Percentiles rank a stretch among this genome's conserved stretches.
Evolutionary conservation across 2,113 vertebrate genomes (phyloP).

Genomic region (Onychostruthus taczanowskii): DNA sequence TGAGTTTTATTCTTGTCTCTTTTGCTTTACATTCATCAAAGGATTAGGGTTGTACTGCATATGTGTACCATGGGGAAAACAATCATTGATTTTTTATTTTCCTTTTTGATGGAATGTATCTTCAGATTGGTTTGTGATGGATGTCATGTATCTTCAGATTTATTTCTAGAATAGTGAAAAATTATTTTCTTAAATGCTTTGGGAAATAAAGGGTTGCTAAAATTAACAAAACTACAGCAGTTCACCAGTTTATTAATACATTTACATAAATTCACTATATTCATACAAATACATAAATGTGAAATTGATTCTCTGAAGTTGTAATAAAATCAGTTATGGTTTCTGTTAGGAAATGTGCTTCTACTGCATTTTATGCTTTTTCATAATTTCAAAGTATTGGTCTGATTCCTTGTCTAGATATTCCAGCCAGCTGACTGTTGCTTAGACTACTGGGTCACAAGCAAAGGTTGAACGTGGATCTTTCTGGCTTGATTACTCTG

Average conservation of each 20-base stretch:
- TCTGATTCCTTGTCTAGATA: not conserved
- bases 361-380: not conserved
- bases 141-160: not conserved
- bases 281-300: not conserved
- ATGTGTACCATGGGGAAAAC: not conserved
- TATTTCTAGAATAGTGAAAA: not conserved
- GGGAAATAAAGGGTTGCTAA: not conserved
- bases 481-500: not conserved
- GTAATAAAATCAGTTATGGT: not conserved
- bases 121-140: no score
- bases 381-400: not conserved
- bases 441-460: not conserved
- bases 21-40: not conserved
- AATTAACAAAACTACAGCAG: not conserved
- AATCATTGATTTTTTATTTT: not conserved
- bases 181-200: not conserved
- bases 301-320: not conserved
- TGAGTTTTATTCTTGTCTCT: not conserved
- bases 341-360: not conserved
- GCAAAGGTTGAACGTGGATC: not conserved
- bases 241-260: not conserved
- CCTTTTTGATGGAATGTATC: not conserved
- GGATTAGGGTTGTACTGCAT: not conserved
- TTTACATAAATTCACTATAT: not conserved
- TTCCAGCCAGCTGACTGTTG: not conserved